Evolutionary conservation across 2,113 vertebrate species (phyloP).

Genomic region (Chionodraco myersi): DNA sequence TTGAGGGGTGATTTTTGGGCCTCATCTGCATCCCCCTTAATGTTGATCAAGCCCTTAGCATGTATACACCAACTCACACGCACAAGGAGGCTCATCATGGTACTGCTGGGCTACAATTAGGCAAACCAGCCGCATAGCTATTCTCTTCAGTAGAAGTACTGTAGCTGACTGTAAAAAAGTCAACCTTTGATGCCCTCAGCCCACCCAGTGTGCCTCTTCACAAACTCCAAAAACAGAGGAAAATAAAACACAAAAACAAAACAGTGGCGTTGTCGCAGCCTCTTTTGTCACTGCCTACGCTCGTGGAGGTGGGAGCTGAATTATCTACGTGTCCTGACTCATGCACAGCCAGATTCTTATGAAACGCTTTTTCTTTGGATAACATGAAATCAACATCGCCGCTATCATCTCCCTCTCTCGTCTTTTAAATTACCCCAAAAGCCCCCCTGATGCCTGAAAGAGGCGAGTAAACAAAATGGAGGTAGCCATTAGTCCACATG

Average conservation of each 20-base stretch:
- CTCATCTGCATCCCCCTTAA: constrained; percentile 14
- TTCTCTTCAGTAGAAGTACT: constrained; percentile 34
- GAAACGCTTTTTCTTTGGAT: constrained; percentile 51
- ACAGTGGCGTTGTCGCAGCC: constrained; percentile 50
- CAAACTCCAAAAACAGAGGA: constrained; percentile 28
- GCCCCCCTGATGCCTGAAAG: neutral
- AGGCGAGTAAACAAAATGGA: neutral
- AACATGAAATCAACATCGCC: constrained; percentile 33
- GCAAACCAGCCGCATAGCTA: constrained; percentile 53
- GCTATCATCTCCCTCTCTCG: constrained; percentile 11
- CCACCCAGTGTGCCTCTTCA: constrained; percentile 65
- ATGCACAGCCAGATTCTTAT: constrained; percentile 47
- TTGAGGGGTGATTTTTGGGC: neutral
- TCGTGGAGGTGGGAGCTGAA: constrained; percentile 63
- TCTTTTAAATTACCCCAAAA: constrained; percentile 14
- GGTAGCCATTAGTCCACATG: constrained; percentile 1
- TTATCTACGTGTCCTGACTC: constrained; percentile 68
- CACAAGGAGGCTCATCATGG: constrained; percentile 34
- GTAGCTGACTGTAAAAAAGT: constrained; percentile 30
- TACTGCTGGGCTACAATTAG: constrained; percentile 46
- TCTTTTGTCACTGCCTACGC: constrained; percentile 68
- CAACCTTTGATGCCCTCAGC: constrained; percentile 53
- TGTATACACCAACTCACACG: constrained; percentile 20
- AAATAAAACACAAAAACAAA: constrained; percentile 47
- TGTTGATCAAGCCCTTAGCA: constrained; percentile 31